These are phyloP conservation scores for Patella pellucida DNA, from an alignment of 2,888 invertebrate species.

Conservation along the genomic window DNA sequence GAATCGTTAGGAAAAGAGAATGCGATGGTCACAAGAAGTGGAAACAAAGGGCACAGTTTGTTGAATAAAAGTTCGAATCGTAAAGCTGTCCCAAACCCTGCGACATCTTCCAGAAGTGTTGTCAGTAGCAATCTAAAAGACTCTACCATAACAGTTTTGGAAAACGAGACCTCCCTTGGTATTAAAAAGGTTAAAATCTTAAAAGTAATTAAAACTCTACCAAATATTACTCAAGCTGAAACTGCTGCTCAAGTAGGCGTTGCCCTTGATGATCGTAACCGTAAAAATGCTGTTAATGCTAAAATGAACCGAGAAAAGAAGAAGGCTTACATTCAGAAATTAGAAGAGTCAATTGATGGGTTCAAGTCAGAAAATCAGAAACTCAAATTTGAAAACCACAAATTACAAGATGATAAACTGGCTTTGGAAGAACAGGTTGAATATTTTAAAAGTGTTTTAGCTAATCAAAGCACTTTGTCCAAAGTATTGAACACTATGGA, in stretches of 20 bases:
- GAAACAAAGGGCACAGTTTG: too few relatives aligned
- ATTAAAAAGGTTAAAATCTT: conserved; percentile 39
- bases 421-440: conserved; percentile 57
- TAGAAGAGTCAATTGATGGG: conserved; percentile 54
- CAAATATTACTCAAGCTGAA: conserved; percentile 27
- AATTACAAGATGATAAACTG: conserved; percentile 37
- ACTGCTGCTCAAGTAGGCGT: conserved; percentile 41
- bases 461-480: conserved; percentile 63
- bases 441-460: conserved; percentile 63
- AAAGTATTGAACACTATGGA: conserved; percentile 60
- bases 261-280: conserved; percentile 54
- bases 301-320: conserved; percentile 65
- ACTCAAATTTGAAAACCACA: conserved; percentile 37
- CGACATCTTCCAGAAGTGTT: neutral
- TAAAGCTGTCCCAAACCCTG: neutral
- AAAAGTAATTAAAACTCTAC: conserved; percentile 46
- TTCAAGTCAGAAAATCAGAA: conserved; percentile 48
- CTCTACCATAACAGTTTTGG: neutral
- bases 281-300: conserved; percentile 63
- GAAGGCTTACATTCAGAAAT: conserved; percentile 57
- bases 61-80: too few relatives aligned
- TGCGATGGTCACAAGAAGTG: too few relatives aligned
- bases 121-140: neutral
- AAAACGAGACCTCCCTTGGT: neutral
- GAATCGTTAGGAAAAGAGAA: too few relatives aligned